Base-by-base conservation (phyloP, 1,140 invertebrate species). In the Neotoxoptera formosana region DNA sequence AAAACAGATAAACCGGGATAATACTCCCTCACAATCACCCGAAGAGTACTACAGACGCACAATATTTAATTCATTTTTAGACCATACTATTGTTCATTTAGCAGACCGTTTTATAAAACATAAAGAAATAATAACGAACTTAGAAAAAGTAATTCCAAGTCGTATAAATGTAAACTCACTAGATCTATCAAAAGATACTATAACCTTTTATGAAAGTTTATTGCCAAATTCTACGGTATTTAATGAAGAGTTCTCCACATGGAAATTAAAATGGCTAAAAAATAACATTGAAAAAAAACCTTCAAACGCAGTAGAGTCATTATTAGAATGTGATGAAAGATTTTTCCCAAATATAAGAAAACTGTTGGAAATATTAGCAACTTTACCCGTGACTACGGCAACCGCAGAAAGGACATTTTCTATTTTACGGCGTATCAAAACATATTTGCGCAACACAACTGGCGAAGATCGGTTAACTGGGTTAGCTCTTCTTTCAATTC, bases 91-190 rank as follows among this genome's bases (percentile, higher is more conserved):
- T 76, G 67, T 34, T 76, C 67, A 76, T 76, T 34, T 76, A 76
- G 3, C n/a, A 76, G 9, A 76, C 3, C 67, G 8, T 76, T 51
- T 51, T 51, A 51, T 51, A 51, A n/a, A 76, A 76, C 67, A 76
- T 76, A 76, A 76, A 76, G 0, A 76, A 76, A 76, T 76, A 76
- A 30, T 76, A 76, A n/a, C n/a, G 0, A n/a, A 67, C 67, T 76
- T n/a, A 76, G 67, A n/a, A 76, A 76, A 76, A 76, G 67, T 76
- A n/a, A 76, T 76, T 76, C 67, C 67, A 76, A n/a, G 67, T 34
- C n/a, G 30, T 14, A n/a, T n/a, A 7, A 76, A 76, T 76, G n/a
- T 67, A 9, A 67, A 67, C 9, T 67, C 60, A 67, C 60, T 25
- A 67, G 60, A 67, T 25, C 60, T 30, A 30, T 67, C 60, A 67